Percentiles rank a stretch among this genome's conserved stretches.
Conservation (phyloP, 2,113 vertebrate genomes). For the Oreocharis arfaki region DNA sequence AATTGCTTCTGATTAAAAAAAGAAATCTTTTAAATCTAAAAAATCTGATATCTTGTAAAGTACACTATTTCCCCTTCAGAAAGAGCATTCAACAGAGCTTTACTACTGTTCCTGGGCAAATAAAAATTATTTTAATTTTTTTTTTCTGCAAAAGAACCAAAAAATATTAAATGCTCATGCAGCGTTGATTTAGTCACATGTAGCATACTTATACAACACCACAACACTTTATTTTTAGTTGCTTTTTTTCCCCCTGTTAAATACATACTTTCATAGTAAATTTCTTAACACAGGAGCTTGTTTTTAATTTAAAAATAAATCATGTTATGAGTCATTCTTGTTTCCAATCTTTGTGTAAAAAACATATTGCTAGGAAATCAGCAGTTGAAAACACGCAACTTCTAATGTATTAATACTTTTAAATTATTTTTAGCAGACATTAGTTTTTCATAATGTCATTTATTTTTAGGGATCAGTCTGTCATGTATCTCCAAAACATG, state of each 20-base stretch:
- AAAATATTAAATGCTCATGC: background rate
- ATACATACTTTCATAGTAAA: background rate
- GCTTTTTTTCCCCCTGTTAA: fast-evolving
- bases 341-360: background rate
- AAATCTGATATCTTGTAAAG: background rate
- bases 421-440: background rate
- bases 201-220: background rate
- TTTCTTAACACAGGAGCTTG: background rate
- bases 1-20: background rate
- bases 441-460: background rate
- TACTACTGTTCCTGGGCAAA: background rate
- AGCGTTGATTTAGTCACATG: background rate
- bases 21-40: background rate
- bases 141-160: background rate
- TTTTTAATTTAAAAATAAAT: background rate
- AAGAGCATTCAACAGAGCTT: background rate
- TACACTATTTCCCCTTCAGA: background rate
- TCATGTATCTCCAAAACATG: background rate
- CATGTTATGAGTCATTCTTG: background rate
- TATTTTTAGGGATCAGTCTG: background rate
- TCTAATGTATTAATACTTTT: background rate
- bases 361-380: background rate
- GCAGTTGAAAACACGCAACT: background rate
- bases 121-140: background rate
- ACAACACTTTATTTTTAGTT: fast-evolving